These are phyloP conservation scores for Nannoperca obscura DNA, from an alignment of 2,797 vertebrate genomes.

Conservation along the genomic window DNA sequence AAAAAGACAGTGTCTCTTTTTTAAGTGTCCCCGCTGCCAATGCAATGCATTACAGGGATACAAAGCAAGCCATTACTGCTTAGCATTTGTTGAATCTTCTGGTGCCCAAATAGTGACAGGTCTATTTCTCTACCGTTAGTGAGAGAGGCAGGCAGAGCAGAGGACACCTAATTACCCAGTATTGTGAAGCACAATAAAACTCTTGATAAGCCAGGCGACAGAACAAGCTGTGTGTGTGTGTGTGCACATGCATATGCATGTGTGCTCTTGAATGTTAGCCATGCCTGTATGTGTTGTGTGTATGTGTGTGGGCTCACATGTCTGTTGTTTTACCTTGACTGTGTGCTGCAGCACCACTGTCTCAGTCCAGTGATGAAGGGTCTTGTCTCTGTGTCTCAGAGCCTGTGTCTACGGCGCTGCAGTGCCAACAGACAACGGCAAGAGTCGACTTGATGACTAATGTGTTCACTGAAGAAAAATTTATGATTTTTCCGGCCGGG, in stretches of 20 bases:
- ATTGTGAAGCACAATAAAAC: slow-evolving; percentile 86
- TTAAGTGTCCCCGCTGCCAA: slow-evolving; percentile 80
- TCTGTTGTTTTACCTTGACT: slow-evolving; percentile 34
- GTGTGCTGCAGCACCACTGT: slow-evolving; percentile 18
- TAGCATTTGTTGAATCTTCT: slow-evolving; percentile 86
- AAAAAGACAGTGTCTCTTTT: slow-evolving; percentile 71
- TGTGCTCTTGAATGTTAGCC: slow-evolving; percentile 26
- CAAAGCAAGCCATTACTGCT: slow-evolving; percentile 86
- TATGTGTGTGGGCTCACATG: slow-evolving; percentile 54
- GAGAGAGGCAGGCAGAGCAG: slow-evolving; percentile 78
- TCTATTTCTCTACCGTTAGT: slow-evolving; percentile 86
- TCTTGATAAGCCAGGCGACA: slow-evolving; percentile 82
- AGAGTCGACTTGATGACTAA: slow-evolving; percentile 93
- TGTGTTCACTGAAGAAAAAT: slow-evolving; percentile 93
- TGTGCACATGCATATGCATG: slow-evolving; percentile 35
- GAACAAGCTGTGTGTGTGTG: slow-evolving; percentile 63
- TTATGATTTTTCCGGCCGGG: slow-evolving; percentile 93
- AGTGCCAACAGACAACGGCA: slow-evolving; percentile 84
- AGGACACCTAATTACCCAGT: slow-evolving; percentile 88
- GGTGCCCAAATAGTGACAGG: slow-evolving; percentile 87
- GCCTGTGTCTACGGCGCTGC: slow-evolving; percentile 43
- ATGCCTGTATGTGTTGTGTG: slow-evolving; percentile 42
- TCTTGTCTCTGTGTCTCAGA: slow-evolving; percentile 35
- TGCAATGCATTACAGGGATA: slow-evolving; percentile 80
- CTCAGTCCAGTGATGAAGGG: slow-evolving; percentile 45